Conservation (phyloP, 2,113 vertebrate genomes). For the Dicaeum eximium region DNA sequence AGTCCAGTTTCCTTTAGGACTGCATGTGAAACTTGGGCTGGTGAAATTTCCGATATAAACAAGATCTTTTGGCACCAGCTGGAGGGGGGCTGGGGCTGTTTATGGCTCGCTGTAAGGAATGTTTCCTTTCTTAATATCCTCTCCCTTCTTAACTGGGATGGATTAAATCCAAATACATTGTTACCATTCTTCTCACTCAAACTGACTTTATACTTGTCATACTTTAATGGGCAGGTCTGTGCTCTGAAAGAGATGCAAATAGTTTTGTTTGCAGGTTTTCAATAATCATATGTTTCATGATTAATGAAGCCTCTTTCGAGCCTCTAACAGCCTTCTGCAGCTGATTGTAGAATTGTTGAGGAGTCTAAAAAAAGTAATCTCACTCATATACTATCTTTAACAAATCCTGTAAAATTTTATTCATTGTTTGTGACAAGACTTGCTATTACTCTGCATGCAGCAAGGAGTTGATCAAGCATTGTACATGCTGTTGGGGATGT, state of each 20-base stretch:
- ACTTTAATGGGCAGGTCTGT: constrained; percentile 29
- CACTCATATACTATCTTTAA: constrained; percentile 32
- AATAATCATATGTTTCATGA: constrained; percentile 55
- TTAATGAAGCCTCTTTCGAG: constrained; percentile 49
- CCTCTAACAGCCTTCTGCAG: constrained; percentile 33
- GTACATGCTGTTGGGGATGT: constrained; percentile 31
- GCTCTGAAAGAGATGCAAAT: constrained; percentile 24
- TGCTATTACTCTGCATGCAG: constrained; percentile 17
- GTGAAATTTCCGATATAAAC: neutral
- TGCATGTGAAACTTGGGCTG: neutral
- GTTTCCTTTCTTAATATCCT: neutral
- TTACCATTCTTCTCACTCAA: constrained; percentile 16
- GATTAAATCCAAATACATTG: constrained; percentile 19
- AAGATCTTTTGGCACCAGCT: neutral
- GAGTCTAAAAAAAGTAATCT: constrained; percentile 38
- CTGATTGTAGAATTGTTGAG: constrained; percentile 9
- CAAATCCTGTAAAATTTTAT: constrained; percentile 26
- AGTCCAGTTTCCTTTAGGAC: constrained; percentile 50
- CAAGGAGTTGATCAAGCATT: constrained; percentile 21
- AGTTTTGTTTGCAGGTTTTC: constrained; percentile 54
- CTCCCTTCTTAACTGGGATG: neutral
- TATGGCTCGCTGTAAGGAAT: neutral
- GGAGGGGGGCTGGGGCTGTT: neutral
- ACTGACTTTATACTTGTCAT: constrained; percentile 24
- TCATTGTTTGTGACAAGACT: constrained; percentile 42